A percentile compares a stretch with the other conserved stretches of the same genome.
Conservation (phyloP, 2,888 invertebrate species). For the Trypoxylon attenuatum region DNA sequence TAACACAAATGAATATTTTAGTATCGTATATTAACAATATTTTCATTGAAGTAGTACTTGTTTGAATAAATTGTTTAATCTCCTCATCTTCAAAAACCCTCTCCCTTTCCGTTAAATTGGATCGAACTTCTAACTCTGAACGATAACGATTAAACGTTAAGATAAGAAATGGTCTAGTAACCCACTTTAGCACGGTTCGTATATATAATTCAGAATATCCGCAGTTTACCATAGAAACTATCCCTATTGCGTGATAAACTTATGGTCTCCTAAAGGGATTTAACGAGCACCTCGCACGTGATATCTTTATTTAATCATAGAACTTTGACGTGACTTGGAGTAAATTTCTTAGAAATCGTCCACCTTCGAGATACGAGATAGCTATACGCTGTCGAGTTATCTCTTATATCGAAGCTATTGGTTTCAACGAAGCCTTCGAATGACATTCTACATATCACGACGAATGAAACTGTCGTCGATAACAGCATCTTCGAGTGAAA, state of each 20-base stretch:
- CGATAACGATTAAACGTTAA: slow-evolving; percentile 30
- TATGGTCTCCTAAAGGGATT: slow-evolving; percentile 51
- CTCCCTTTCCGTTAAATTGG: neutral
- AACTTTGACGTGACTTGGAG: slow-evolving; percentile 37
- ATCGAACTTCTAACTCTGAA: no score
- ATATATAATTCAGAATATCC: slow-evolving; percentile 31
- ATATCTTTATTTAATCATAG: slow-evolving; percentile 54
- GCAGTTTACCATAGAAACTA: slow-evolving; percentile 35
- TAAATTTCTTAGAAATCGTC: slow-evolving; percentile 38
- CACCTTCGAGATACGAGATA: neutral
- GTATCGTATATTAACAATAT: no score
- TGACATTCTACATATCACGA: neutral
- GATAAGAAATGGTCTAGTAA: slow-evolving; percentile 24
- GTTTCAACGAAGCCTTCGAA: neutral
- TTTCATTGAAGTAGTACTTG: no score
- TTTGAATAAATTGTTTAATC: no score
- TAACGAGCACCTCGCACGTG: slow-evolving; percentile 48
- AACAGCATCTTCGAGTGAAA: neutral
- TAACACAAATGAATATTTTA: no score
- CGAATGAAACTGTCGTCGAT: no score
- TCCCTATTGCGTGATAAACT: slow-evolving; percentile 46
- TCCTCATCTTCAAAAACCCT: no score
- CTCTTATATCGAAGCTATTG: no score
- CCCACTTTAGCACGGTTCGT: slow-evolving; percentile 7
- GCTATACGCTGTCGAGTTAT: neutral